phyloP scores from a whole-genome alignment of 2,888 invertebrate species.

The Hydriomena furcata region DNA sequence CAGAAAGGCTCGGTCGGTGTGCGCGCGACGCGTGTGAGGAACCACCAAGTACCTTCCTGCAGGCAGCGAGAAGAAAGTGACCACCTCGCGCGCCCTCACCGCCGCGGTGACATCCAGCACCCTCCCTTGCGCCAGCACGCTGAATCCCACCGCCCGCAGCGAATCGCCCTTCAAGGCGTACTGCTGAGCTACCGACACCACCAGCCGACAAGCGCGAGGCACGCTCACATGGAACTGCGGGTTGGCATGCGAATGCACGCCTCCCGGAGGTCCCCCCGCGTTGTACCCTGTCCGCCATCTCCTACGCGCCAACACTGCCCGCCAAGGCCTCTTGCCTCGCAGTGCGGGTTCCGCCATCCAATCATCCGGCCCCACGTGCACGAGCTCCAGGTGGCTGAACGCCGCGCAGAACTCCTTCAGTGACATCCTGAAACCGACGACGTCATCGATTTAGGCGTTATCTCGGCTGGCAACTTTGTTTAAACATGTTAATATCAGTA shows the following conservation, averaged over 20 bases:
- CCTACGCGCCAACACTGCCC: conserved; percentile 88
- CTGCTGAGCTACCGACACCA: conserved; percentile 69
- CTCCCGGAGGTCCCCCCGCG: conserved; percentile 87
- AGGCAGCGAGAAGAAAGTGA: conserved; percentile 89
- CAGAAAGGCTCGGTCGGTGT: conserved; percentile 83
- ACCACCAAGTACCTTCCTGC: conserved; percentile 90
- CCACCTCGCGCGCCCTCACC: conserved; percentile 78
- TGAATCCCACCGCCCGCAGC: conserved; percentile 41
- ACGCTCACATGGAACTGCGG: conserved; percentile 3
- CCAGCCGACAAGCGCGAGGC: neutral
- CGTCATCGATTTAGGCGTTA: too few relatives aligned
- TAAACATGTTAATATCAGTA: too few relatives aligned
- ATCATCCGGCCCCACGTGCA: conserved; percentile 90
- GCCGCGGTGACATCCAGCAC: conserved; percentile 86
- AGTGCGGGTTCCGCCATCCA: conserved; percentile 88
- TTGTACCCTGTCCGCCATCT: conserved; percentile 84
- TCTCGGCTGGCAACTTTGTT: too few relatives aligned
- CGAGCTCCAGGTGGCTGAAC: conserved; percentile 87
- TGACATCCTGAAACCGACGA: conserved; percentile 84
- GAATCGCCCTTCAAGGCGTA: conserved; percentile 86
- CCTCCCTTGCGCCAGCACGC: conserved; percentile 75
- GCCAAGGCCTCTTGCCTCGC: conserved; percentile 73
- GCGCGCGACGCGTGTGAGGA: conserved; percentile 86
- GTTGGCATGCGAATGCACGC: conserved; percentile 53
- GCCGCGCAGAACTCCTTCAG: conserved; percentile 87